A percentile compares a stretch with the other conserved stretches of the same genome.
These are phyloP conservation scores for Taenaris catops DNA, from an alignment of 2,888 invertebrate species.

Conservation along the genomic window DNA sequence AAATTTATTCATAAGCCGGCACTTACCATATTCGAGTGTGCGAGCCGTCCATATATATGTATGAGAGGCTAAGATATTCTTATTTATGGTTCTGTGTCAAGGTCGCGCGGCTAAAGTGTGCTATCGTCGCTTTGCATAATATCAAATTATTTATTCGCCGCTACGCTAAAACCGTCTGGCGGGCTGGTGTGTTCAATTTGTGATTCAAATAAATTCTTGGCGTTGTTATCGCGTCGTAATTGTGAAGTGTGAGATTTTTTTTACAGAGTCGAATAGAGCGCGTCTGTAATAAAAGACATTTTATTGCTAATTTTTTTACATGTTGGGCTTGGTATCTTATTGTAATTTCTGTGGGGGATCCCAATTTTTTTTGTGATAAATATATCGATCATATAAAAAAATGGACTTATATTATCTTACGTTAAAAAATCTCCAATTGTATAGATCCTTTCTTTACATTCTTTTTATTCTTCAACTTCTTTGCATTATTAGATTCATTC, in stretches of 20 bases:
- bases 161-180: constrained; percentile 70
- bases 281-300: no score
- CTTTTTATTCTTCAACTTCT: no score
- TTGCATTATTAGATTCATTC: no score
- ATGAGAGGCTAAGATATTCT: constrained; percentile 77
- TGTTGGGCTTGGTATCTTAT: no score
- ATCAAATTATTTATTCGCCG: constrained; percentile 76
- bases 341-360: no score
- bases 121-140: constrained; percentile 75
- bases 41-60: constrained; percentile 76
- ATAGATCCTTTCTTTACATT: no score
- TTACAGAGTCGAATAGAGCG: no score
- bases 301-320: no score
- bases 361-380: no score
- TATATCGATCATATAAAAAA: no score
- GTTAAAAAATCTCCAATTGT: no score
- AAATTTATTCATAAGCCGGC: constrained; percentile 78
- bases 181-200: constrained; percentile 70
- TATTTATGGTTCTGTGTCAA: constrained; percentile 78
- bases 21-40: constrained; percentile 77
- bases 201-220: constrained; percentile 72
- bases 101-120: constrained; percentile 65
- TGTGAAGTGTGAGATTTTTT: constrained; percentile 61
- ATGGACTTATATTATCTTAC: no score
- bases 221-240: constrained; percentile 63